Conservation (phyloP, 1,140 invertebrate species). For the Formica selysi region DNA sequence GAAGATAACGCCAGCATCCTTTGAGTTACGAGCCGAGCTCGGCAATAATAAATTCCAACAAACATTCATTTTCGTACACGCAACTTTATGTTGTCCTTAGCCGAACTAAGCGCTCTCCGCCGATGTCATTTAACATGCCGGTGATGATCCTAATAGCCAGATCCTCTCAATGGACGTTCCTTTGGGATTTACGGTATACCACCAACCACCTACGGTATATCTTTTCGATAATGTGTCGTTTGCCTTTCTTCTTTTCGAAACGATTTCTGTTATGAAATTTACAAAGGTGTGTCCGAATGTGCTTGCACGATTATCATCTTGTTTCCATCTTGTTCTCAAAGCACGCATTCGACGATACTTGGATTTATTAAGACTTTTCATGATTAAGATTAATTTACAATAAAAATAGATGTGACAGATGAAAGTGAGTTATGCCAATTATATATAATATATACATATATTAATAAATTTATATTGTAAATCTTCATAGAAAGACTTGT, state of each 20-base stretch:
- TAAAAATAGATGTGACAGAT: not conserved
- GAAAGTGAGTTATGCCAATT: too few species aligned
- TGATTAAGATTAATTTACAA: not conserved
- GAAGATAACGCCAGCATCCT: conserved; percentile 86
- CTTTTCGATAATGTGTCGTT: conserved; percentile 67
- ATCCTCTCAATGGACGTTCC: conserved; percentile 77
- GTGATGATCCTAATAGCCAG: conserved; percentile 84
- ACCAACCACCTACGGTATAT: conserved; percentile 53
- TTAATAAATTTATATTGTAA: too few species aligned
- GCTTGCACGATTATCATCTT: not conserved
- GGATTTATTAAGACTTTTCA: not conserved
- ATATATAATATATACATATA: too few species aligned
- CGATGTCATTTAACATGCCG: conserved; percentile 85
- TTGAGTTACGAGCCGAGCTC: conserved; percentile 84
- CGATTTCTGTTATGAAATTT: too few species aligned
- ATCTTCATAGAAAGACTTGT: too few species aligned
- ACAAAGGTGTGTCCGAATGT: too few species aligned
- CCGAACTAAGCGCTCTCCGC: conserved; percentile 82
- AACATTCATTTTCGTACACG: conserved; percentile 87
- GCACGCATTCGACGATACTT: not conserved
- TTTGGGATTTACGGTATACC: conserved; percentile 78
- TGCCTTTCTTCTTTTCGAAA: not conserved
- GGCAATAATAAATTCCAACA: conserved; percentile 86
- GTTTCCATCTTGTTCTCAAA: not conserved
- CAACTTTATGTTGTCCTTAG: conserved; percentile 86